Conservation (phyloP, 2,888 invertebrate genomes). For the Anarsia innoxiella region DNA sequence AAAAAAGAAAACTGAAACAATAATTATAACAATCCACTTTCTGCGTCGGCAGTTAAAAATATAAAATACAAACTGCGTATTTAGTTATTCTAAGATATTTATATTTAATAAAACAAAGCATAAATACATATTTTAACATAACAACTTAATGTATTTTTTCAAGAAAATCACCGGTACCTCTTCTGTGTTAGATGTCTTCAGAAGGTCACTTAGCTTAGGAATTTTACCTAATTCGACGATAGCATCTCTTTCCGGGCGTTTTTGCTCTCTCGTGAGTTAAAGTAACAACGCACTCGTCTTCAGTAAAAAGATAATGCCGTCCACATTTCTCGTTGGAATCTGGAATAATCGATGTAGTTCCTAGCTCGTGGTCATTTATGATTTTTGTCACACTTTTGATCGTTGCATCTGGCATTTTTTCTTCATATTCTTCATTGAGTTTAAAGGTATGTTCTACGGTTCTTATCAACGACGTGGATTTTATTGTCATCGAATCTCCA, state of each 20-base stretch:
- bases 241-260: conserved; percentile 66
- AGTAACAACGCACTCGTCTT: conserved; percentile 58
- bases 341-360: conserved; percentile 56
- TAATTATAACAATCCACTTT: too few relatives aligned
- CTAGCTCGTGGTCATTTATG: conserved; percentile 63
- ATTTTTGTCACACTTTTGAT: conserved; percentile 72
- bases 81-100: neutral
- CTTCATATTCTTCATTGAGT: conserved; percentile 78
- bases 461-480: conserved; percentile 71
- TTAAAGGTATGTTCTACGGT: conserved; percentile 72
- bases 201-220: too few relatives aligned
- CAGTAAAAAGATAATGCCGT: conserved; percentile 54
- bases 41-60: too few relatives aligned
- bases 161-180: neutral
- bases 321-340: conserved; percentile 49
- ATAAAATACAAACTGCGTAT: neutral
- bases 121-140: neutral
- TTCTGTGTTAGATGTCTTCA: too few relatives aligned
- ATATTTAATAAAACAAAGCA: neutral
- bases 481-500: conserved; percentile 74
- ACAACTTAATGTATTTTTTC: neutral
- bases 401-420: conserved; percentile 74
- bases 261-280: conserved; percentile 64
- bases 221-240: conserved; percentile 45
- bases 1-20: too few relatives aligned